These are phyloP conservation scores for Watersipora subatra DNA, from an alignment of 1,140 invertebrate species.

Conservation along the genomic window DNA sequence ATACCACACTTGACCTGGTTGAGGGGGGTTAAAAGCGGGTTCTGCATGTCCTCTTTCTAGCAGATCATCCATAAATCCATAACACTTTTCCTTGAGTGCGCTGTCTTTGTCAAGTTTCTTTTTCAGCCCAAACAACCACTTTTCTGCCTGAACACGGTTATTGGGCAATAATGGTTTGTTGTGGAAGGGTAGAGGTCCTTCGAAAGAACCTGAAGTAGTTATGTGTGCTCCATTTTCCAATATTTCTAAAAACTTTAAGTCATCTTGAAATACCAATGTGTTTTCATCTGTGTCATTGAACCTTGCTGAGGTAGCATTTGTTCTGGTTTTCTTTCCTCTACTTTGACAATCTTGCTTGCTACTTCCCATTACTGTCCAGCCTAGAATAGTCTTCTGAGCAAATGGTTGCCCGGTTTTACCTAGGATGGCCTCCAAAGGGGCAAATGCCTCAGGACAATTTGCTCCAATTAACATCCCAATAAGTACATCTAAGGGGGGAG, in stretches of 20 bases:
- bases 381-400: too few relatives aligned
- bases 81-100: neutral
- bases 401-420: too few relatives aligned
- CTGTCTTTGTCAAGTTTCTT: conserved; percentile 5
- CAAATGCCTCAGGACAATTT: too few relatives aligned
- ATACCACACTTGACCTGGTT: neutral
- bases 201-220: neutral
- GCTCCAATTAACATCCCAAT: too few relatives aligned
- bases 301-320: too few relatives aligned
- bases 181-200: neutral
- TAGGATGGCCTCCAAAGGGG: too few relatives aligned
- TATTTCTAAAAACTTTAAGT: neutral
- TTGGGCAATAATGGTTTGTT: neutral
- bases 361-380: too few relatives aligned
- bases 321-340: too few relatives aligned
- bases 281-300: too few relatives aligned
- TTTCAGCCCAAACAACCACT: neutral
- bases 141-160: conserved; percentile 6
- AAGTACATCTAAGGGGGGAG: too few relatives aligned
- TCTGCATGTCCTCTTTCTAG: conserved; percentile 9
- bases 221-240: neutral
- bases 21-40: neutral
- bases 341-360: too few relatives aligned
- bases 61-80: conserved; percentile 8
- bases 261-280: too few relatives aligned